These are phyloP conservation scores for Agriotes lineatus DNA, from an alignment of 2,888 invertebrate genomes.

Conservation along the genomic window DNA sequence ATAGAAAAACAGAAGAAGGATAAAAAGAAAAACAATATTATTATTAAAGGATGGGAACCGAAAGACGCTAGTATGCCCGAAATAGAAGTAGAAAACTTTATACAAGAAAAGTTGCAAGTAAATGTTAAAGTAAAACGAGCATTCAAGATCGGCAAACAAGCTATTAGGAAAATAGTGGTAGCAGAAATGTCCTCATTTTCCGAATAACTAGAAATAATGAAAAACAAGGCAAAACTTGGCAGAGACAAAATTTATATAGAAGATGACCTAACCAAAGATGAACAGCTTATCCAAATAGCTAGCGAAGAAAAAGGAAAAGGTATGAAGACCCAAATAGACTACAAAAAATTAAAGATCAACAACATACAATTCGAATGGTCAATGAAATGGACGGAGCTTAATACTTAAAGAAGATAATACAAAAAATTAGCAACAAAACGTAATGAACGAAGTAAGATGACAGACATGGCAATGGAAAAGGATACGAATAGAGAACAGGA, in stretches of 20 bases:
- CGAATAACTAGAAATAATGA: too few relatives aligned
- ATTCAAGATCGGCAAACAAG: neutral
- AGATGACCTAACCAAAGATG: neutral
- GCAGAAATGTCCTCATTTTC: neutral
- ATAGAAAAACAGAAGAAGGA: neutral
- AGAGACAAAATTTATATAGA: neutral
- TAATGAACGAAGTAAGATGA: too few relatives aligned
- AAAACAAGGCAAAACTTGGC: neutral
- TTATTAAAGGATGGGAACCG: neutral
- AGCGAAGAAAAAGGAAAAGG: neutral
- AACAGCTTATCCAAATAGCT: neutral
- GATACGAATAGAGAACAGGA: too few relatives aligned
- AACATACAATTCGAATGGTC: too few relatives aligned
- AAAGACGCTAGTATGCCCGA: neutral
- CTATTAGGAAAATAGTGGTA: neutral
- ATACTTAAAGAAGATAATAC: too few relatives aligned
- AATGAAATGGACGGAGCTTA: too few relatives aligned
- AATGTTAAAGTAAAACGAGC: neutral
- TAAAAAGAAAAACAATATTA: neutral
- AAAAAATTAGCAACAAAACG: too few relatives aligned
- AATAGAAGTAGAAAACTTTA: slow-evolving; percentile 1
- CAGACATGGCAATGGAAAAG: too few relatives aligned
- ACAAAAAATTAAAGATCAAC: neutral
- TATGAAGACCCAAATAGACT: neutral
- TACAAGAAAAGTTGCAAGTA: neutral